Evolutionary conservation across 2,113 vertebrate genomes (phyloP), one percentile per base, ranked within the genome.

Genomic region (Taurulus bubalis): DNA sequence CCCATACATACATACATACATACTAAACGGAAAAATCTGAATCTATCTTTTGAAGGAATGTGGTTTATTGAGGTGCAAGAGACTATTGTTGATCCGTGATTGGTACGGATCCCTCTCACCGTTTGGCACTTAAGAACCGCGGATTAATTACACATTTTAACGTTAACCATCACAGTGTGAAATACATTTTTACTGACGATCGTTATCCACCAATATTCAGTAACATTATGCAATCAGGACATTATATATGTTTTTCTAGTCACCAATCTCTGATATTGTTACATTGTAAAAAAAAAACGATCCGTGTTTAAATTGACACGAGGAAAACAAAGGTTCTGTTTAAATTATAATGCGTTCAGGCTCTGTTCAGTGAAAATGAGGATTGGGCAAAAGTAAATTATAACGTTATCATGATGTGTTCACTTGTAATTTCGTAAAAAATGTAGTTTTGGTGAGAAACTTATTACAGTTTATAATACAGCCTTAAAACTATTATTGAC

Each of bases 21-120:
- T n/a, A n/a, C 34, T 53, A 71, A 78, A 38, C 6, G 3, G 22
- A 70, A 55, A 66, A 18, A 32, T 76, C 63, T 45, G 36, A 45
- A 66, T 30, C 49, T 22, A 18, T 42, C 9, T n/a, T 30, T 16
- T 32, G 12, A 22, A 49, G 45, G 47, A 47, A 24, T 45, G 12
- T 71, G 18, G 45, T 63, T 71, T 40, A 12, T 18, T 62, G 32
- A 26, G 51, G 51, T 55, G 9, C 22, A 55, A 55, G 20, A 20
- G n/a, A 55, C 51, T 8, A 24, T 22, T 55, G 51, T n/a, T 55
- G n/a, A 55, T 9, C 51, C 18, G 47, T 6, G 47, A 49, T 49
- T 6, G 9, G 22, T 55, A 55, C 51, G 10, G n/a, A 24, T 24
- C 51, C 51, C 22, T 22, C 22, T 11, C n/a, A 11, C n/a, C 7